Conservation (phyloP, 35 echinoderm and acorn worm species). For the Patiria miniata region DNA sequence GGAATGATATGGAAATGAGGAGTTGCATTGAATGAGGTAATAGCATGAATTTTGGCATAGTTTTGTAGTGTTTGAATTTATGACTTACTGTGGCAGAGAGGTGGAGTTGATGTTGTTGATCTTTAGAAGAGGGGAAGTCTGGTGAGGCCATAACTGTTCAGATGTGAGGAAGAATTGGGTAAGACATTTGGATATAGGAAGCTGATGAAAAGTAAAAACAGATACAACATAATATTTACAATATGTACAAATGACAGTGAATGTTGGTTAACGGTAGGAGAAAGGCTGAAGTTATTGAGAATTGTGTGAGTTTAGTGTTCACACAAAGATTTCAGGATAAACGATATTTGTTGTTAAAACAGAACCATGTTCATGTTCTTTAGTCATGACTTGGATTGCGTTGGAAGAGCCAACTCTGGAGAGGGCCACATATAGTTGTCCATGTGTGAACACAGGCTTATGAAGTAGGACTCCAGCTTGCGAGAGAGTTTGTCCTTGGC, state of each 20-base stretch:
- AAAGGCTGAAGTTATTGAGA: neutral
- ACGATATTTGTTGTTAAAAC: neutral
- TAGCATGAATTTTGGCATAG: too few relatives aligned
- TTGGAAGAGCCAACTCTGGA: conserved; percentile 42
- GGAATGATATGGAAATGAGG: too few relatives aligned
- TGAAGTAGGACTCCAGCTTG: conserved; percentile 32
- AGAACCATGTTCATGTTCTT: neutral
- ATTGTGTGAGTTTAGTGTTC: neutral
- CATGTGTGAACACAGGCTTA: conserved; percentile 48
- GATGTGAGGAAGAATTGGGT: neutral
- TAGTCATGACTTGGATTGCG: neutral
- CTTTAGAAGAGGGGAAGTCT: too few relatives aligned
- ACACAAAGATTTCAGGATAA: neutral
- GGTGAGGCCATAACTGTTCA: neutral
- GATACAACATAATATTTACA: neutral
- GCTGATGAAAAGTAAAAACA: neutral
- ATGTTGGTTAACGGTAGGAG: neutral
- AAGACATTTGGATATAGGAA: neutral
- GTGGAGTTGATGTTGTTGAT: too few relatives aligned
- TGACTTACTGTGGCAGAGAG: too few relatives aligned
- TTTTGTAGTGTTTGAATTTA: too few relatives aligned
- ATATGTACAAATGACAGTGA: neutral
- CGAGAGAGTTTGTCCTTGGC: conserved; percentile 50
- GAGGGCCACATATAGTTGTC: conserved; percentile 55
- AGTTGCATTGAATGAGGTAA: too few relatives aligned